Percentiles rank a stretch among this genome's conserved stretches.
Conservation (phyloP, 1,140 invertebrate species). For the Proales similis region DNA sequence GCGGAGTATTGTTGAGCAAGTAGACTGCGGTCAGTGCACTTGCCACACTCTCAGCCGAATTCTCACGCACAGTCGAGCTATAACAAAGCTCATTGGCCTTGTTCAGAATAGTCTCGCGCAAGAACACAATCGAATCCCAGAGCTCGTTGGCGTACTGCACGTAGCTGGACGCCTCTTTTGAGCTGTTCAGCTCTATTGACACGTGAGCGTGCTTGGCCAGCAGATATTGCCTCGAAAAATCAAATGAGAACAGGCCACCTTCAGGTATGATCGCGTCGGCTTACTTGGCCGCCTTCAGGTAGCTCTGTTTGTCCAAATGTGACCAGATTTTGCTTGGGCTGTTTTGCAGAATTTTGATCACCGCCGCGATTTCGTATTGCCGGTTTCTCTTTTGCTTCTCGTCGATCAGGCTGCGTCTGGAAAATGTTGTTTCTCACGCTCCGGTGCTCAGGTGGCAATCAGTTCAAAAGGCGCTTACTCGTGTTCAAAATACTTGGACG, state of each 20-base stretch:
- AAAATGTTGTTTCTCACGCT: no score
- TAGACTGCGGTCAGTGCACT: conserved; percentile 8
- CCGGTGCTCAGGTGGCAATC: no score
- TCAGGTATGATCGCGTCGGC: no score
- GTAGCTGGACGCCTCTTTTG: conserved; percentile 1
- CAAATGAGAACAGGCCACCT: no score
- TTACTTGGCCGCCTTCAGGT: conserved; percentile 27
- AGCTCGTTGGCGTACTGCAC: conserved; percentile 30
- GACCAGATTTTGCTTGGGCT: conserved; percentile 36
- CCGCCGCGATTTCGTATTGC: conserved; percentile 12
- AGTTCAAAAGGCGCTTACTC: no score
- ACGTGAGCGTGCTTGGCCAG: conserved; percentile 20
- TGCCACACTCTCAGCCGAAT: background rate
- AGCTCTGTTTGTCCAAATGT: conserved; percentile 28
- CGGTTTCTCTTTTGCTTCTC: conserved; percentile 19
- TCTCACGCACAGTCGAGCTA: background rate
- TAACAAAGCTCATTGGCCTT: conserved; percentile 4
- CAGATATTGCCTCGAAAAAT: conserved; percentile 24
- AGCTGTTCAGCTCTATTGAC: conserved; percentile 19
- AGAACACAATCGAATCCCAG: conserved; percentile 34
- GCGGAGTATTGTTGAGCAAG: conserved; percentile 7
- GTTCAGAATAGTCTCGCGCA: conserved; percentile 6
- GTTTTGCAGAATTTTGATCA: conserved; percentile 27
- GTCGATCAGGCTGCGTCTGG: no score
- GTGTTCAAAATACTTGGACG: no score